A percentile compares a stretch with the other conserved stretches of the same genome.
These are phyloP conservation scores for Diadromus collaris DNA, from an alignment of 2,888 invertebrate species.

Conservation along the genomic window DNA sequence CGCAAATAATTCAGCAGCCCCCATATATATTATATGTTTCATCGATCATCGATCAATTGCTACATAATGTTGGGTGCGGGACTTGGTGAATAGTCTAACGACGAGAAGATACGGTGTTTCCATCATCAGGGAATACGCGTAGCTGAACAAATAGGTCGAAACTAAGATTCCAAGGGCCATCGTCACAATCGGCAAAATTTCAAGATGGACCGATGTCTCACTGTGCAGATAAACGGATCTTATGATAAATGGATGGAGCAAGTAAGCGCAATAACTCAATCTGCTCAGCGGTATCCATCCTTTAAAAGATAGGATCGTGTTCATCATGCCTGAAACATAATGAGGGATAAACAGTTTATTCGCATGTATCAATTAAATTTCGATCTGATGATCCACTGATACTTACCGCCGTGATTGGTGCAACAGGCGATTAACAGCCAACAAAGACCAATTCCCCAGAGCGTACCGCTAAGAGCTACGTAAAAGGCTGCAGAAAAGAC, in stretches of 20 bases:
- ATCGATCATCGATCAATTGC: conserved; percentile 63
- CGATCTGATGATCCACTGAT: not conserved
- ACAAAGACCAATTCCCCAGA: conserved; percentile 82
- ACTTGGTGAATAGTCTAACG: conserved; percentile 70
- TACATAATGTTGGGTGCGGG: conserved; percentile 32
- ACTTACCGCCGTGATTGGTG: conserved; percentile 81
- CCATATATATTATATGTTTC: too few relatives aligned
- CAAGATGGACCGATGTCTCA: conserved; percentile 73
- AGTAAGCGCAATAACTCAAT: conserved; percentile 83
- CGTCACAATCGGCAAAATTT: conserved; percentile 71
- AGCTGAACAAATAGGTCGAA: conserved; percentile 76
- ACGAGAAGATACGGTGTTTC: conserved; percentile 79
- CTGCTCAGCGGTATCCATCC: conserved; percentile 80
- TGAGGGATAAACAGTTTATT: not conserved
- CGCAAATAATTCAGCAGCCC: too few relatives aligned
- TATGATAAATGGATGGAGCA: conserved; percentile 83
- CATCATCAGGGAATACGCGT: conserved; percentile 75
- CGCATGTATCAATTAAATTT: not conserved
- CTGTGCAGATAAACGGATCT: conserved; percentile 79
- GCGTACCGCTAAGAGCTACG: conserved; percentile 81
- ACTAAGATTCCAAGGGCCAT: conserved; percentile 71
- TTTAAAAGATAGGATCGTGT: conserved; percentile 77
- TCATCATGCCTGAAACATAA: conserved; percentile 77
- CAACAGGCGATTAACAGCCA: conserved; percentile 83
- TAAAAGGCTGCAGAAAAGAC: conserved; percentile 80